Evolutionary conservation across 2,888 invertebrate genomes (phyloP).

Genomic region (Spisula subtruncata): DNA sequence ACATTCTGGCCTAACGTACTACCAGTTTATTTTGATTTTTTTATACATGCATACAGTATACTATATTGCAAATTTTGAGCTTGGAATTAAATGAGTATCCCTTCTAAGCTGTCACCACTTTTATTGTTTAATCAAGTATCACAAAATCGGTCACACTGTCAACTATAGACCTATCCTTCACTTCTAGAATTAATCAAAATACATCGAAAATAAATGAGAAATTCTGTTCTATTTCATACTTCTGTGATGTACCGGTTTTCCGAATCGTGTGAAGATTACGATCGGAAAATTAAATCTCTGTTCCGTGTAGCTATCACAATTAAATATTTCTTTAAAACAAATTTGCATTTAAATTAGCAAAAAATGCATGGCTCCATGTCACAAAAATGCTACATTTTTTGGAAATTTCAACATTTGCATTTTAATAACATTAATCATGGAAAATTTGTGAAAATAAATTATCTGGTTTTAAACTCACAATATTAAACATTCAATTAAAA

Average conservation of each 20-base stretch:
- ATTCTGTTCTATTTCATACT: not conserved
- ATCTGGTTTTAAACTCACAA: constrained; percentile 2
- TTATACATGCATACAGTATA: too few species aligned
- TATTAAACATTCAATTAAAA: constrained; percentile 8
- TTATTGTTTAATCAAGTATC: too few species aligned
- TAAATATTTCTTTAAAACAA: not conserved
- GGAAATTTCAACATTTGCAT: not conserved
- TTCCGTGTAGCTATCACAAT: not conserved
- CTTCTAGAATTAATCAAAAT: too few species aligned
- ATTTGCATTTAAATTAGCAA: constrained; percentile 10
- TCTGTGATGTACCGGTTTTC: not conserved
- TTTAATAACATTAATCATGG: constrained; percentile 1
- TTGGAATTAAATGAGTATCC: too few species aligned
- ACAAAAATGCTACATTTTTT: not conserved
- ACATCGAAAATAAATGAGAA: not conserved
- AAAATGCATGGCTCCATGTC: not conserved
- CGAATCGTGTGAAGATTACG: not conserved
- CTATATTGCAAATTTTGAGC: too few species aligned
- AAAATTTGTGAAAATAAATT: not conserved
- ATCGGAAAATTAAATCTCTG: not conserved
- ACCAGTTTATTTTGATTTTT: too few species aligned
- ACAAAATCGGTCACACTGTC: too few species aligned
- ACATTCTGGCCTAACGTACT: too few species aligned
- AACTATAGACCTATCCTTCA: too few species aligned
- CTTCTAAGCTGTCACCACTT: too few species aligned